Conservation (phyloP, 1,140 invertebrate species). For the Drosophila lacteicornis region DNA sequence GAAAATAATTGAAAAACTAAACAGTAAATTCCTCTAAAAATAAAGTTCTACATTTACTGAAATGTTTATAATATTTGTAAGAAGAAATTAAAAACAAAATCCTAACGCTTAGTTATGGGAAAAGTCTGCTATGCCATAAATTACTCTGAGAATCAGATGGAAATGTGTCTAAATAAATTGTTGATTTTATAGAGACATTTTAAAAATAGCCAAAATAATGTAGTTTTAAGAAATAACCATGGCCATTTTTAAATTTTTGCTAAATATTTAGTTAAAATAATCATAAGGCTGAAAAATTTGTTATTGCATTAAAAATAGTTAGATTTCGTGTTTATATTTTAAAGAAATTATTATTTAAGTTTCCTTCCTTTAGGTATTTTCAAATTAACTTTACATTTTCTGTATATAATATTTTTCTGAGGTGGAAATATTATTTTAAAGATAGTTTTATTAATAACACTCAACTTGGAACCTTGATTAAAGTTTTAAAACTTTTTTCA, state of each 20-base stretch:
- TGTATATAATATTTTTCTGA: no score
- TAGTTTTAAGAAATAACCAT: background rate
- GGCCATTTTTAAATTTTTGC: background rate
- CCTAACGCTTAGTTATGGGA: background rate
- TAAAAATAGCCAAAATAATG: background rate
- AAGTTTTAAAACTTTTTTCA: no score
- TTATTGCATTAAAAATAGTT: no score
- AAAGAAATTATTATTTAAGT: no score
- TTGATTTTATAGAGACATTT: background rate
- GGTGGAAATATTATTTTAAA: no score
- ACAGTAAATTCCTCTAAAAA: background rate
- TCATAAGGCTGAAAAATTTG: no score
- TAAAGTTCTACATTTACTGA: background rate
- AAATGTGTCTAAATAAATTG: background rate
- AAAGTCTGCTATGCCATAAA: background rate
- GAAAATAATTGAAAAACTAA: background rate
- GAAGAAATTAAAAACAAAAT: background rate
- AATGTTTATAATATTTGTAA: background rate
- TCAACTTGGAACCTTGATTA: no score
- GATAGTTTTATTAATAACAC: no score
- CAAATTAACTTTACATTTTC: no score
- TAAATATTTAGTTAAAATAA: background rate
- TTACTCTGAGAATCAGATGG: background rate
- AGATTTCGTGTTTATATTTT: no score
- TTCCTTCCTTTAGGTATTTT: no score